Base-by-base conservation (phyloP, 30 jellyfish, hydroid and myxozoan species). In the Catostylus mosaicus region DNA sequence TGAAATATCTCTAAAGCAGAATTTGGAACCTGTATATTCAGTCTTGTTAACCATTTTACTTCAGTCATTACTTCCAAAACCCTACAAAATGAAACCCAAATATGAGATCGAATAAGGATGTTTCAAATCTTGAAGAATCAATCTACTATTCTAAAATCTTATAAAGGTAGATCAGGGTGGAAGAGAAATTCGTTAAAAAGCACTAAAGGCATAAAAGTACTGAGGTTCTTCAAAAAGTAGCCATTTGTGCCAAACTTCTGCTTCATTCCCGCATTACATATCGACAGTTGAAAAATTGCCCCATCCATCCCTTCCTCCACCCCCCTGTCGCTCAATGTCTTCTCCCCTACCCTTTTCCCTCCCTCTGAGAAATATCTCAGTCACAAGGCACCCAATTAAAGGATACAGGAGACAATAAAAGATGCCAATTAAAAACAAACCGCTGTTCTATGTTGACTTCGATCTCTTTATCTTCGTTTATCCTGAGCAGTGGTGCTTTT, bases 51-150 rank as follows among this genome's bases (percentile, higher is more conserved):
- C 91, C 91, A 82, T 59, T 62, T 83, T 19, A 83, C 95, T 75
- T 90, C 97, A 31, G 78, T 69, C 81, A 90, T 73, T 32, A 90
- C 75, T 30, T 80, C 97, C 59, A 90, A 56, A 24, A 90, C 78
- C 84, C 97, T 90, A 52, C 3, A 64, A 33, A 73, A 14, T n/a
- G n/a, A n/a, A n/a, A n/a, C n/a, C n/a, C n/a, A n/a, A n/a, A n/a
- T n/a, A n/a, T n/a, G n/a, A n/a, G n/a, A n/a, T n/a, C n/a, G n/a
- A n/a, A n/a, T n/a, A n/a, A 6, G 61, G 38, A 12, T n/a, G 35
- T 18, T 10, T 22, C 29, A 30, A 22, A 22, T n/a, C 38, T 20
- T 27, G 12, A 61, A 77, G 30, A 27, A 64, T 31, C 4, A 30
- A 23, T 23, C 7, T 8, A 12, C 50, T 12, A 3, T 8, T 10